A percentile compares a stretch with the other conserved stretches of the same genome.
Conservation (phyloP, 2,113 vertebrate species). For the Kryptolebias marmoratus region DNA sequence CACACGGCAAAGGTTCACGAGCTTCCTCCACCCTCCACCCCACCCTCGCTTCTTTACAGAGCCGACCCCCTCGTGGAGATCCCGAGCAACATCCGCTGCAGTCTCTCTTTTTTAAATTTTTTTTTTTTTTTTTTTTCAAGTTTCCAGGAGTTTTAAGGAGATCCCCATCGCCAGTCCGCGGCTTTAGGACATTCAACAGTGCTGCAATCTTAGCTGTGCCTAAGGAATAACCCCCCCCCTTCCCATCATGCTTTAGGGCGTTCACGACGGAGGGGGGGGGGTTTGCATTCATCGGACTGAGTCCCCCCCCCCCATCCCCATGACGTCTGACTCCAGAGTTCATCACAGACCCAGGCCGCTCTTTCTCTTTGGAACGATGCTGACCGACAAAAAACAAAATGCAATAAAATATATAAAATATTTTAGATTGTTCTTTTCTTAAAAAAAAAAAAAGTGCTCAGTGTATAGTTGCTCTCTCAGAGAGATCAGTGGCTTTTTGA, state of each 20-base stretch:
- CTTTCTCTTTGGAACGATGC: slow-evolving; percentile 82
- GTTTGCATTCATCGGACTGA: slow-evolving; percentile 49
- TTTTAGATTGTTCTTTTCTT: not conserved
- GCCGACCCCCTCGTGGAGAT: slow-evolving; percentile 52
- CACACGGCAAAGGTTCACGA: slow-evolving; percentile 12
- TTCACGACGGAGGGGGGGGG: no score
- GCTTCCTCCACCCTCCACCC: not conserved
- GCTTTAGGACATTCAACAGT: slow-evolving; percentile 52
- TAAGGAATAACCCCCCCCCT: slow-evolving; percentile 1
- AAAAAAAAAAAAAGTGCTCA: slow-evolving; percentile 71
- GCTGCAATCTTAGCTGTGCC: slow-evolving; percentile 27
- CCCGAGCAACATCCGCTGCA: slow-evolving; percentile 36
- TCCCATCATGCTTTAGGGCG: slow-evolving; percentile 2
- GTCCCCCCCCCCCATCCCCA: slow-evolving; percentile 54
- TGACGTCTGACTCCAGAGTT: not conserved
- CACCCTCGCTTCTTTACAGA: slow-evolving; percentile 18
- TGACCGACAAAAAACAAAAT: slow-evolving; percentile 65
- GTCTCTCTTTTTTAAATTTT: slow-evolving; percentile 17
- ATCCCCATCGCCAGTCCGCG: slow-evolving; percentile 46
- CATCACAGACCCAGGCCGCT: slow-evolving; percentile 56
- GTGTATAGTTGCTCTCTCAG: slow-evolving; percentile 69
- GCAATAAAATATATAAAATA: slow-evolving; percentile 39
- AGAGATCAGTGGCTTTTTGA: slow-evolving; percentile 55
- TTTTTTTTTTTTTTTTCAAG: slow-evolving; percentile 62
- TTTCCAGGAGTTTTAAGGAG: slow-evolving; percentile 70